phyloP scores from a whole-genome alignment of 1,140 invertebrate genomes.

The Gonioctena quinquepunctata region DNA sequence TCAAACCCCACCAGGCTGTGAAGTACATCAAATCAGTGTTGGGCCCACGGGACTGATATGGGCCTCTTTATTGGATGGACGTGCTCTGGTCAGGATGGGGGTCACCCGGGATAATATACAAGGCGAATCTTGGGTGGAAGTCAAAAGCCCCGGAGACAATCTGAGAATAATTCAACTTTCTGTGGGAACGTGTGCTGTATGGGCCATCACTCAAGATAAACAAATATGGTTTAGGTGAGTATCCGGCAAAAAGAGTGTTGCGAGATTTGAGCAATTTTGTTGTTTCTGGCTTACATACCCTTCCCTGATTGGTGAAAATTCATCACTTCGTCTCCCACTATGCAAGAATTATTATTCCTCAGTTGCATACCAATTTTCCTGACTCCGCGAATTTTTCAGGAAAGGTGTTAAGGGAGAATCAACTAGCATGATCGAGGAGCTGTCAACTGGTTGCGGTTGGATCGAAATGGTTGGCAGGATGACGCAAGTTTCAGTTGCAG shows the following conservation, averaged over 20 bases:
- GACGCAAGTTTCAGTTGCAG: conserved; percentile 78
- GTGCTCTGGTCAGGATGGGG: conserved; percentile 75
- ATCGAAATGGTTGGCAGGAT: conserved; percentile 85
- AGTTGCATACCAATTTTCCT: too few relatives aligned
- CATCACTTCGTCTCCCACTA: too few relatives aligned
- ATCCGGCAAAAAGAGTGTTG: too few relatives aligned
- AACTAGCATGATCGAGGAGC: conserved; percentile 69
- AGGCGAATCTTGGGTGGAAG: conserved; percentile 80
- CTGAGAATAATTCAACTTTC: conserved; percentile 75
- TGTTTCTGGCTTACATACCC: too few relatives aligned
- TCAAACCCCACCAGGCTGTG: conserved; percentile 71
- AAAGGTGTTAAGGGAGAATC: conserved; percentile 78
- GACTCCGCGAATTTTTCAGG: conserved; percentile 54
- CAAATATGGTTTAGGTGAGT: conserved; percentile 85
- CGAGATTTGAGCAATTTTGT: too few relatives aligned
- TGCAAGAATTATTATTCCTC: too few relatives aligned
- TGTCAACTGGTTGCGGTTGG: conserved; percentile 77
- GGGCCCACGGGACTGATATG: conserved; percentile 83
- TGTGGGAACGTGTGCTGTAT: conserved; percentile 83
- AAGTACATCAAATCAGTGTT: conserved; percentile 82
- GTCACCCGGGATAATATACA: conserved; percentile 48
- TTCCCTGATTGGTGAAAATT: too few relatives aligned
- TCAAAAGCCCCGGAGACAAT: conserved; percentile 72
- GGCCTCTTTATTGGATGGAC: conserved; percentile 80
- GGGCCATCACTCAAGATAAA: conserved; percentile 83